A percentile compares a stretch with the other conserved stretches of the same genome.
phyloP scores from a whole-genome alignment of 2,888 invertebrate species.

The Crioceris asparagi region DNA sequence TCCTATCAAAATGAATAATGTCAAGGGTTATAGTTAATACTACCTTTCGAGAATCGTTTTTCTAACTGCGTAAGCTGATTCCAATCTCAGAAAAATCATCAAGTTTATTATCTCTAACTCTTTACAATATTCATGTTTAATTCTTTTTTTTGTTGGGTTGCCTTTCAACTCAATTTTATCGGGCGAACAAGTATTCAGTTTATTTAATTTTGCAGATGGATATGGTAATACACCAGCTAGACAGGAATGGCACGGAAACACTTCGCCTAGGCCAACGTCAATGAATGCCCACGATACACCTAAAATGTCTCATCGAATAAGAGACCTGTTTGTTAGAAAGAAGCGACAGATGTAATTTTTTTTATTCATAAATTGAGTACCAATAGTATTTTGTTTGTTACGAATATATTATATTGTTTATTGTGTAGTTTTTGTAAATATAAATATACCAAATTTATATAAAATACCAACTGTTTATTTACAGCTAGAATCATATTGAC shows the following conservation, averaged over 20 bases:
- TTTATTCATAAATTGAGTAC: constrained; percentile 24
- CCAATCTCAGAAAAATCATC: too few relatives aligned
- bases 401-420: too few relatives aligned
- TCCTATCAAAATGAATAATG: too few relatives aligned
- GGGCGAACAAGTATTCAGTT: background rate
- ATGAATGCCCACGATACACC: constrained; percentile 40
- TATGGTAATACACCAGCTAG: constrained; percentile 17
- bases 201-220: constrained; percentile 16
- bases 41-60: too few relatives aligned
- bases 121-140: too few relatives aligned
- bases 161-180: background rate
- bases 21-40: too few relatives aligned
- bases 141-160: constrained; percentile 11
- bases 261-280: constrained; percentile 24
- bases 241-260: constrained; percentile 19
- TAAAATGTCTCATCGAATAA: constrained; percentile 50
- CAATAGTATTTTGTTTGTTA: background rate
- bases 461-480: too few relatives aligned
- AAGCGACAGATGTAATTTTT: constrained; percentile 47
- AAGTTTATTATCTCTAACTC: too few relatives aligned
- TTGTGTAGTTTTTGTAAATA: too few relatives aligned
- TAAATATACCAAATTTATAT: too few relatives aligned
- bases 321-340: constrained; percentile 47
- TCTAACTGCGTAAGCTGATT: too few relatives aligned
- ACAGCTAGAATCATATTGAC: too few relatives aligned